Evolutionary conservation across 2,888 invertebrate species (phyloP), one percentile per base, ranked within the genome.

Genomic region (Octonoba sinensis): DNA sequence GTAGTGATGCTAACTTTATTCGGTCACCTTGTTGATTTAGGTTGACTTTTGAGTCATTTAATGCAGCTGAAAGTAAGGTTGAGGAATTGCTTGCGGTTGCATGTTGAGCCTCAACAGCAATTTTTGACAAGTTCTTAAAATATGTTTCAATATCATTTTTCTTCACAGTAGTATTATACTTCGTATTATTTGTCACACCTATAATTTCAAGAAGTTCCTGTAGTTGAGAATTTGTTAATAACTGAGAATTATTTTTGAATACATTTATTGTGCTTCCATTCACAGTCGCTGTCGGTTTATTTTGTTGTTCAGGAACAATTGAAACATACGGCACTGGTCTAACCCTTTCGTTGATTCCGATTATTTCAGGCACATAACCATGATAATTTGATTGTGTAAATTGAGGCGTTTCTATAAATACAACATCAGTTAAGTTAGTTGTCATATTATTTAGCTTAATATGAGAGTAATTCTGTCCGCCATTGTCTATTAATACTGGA

Each of bases 321-420:
- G 13, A 11, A 44, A 12, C 1, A 22, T 57, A 69, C 1, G 79
- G 73, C 24, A 62, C n/a, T 0, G 36, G 62, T 18, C 57, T 22
- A 1, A 27, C 8, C 11, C 13, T 16, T n/a, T 44, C 18, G 18
- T 24, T 27, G 2, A n/a, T 12, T 12, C 66, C 79, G 3, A 27
- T 51, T 62, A 51, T 36, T 6, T 46, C 69, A 8, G 79, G 73
- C 16, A 81, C 69, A 36, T 73, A 67, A 20, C 69, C 60, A 57
- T 81, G 67, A 44, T 73, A 81, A 16, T 46, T 46, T 0, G 79
- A 60, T 24, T 46, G 16, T 47, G 69, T 46, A 73, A 81, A 81
- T 56, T 81, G 66, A 12, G 79, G 79, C 18, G 74, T 24, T 20
- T 81, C 64, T 20, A 81, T 51, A 11, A 74, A 64, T 1, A 64